These are phyloP conservation scores for Anoncus sp. DNA, from an alignment of 2,888 invertebrate genomes.

Conservation along the genomic window DNA sequence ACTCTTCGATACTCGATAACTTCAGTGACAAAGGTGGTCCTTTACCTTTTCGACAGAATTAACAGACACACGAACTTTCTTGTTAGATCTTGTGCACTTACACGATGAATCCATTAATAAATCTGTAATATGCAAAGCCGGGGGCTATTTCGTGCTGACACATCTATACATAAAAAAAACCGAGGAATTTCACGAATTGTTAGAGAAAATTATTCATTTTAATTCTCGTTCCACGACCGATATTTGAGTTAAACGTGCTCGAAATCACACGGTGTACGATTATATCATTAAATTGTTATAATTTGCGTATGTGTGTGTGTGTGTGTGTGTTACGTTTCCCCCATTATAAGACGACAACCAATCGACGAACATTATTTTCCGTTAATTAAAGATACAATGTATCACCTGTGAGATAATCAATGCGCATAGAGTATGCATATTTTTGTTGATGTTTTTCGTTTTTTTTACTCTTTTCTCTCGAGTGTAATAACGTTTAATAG, in stretches of 20 bases:
- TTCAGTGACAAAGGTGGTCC: constrained; percentile 59
- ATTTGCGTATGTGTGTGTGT: no score
- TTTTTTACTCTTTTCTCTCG: constrained; percentile 12
- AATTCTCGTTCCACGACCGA: constrained; percentile 13
- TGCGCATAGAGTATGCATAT: constrained; percentile 17
- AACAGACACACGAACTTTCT: constrained; percentile 57
- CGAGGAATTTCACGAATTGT: constrained; percentile 19
- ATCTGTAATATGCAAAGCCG: constrained; percentile 23
- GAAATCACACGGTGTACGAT: constrained; percentile 2
- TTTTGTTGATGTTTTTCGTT: constrained; percentile 5
- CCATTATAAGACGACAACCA: constrained; percentile 30
- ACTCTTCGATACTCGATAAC: constrained; percentile 49
- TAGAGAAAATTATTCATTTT: constrained; percentile 30
- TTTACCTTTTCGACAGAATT: constrained; percentile 67
- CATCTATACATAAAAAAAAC: constrained; percentile 30
- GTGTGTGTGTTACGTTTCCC: constrained; percentile 50
- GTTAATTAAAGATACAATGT: constrained; percentile 41
- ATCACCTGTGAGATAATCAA: constrained; percentile 40
- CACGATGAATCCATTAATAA: constrained; percentile 27
- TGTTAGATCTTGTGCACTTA: constrained; percentile 53
- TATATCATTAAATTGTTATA: constrained; percentile 45
- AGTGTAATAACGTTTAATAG: constrained; percentile 31
- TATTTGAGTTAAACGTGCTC: constrained; percentile 11
- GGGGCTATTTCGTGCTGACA: constrained; percentile 29
- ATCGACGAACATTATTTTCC: constrained; percentile 48